These are phyloP conservation scores for Priocnemis perturbator DNA, from an alignment of 2,888 invertebrate species.

Conservation along the genomic window DNA sequence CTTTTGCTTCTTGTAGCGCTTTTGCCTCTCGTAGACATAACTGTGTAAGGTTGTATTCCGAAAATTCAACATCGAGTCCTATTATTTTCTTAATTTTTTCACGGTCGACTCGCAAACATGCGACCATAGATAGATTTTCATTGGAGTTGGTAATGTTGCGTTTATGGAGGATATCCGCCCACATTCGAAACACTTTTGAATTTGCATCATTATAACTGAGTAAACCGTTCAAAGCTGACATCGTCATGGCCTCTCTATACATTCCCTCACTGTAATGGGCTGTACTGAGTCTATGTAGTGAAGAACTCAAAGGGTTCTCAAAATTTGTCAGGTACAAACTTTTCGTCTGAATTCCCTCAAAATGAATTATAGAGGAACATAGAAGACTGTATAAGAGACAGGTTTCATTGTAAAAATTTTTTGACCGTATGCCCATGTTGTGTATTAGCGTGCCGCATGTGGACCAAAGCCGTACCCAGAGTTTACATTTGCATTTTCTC, in stretches of 20 bases:
- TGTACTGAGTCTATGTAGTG: slow-evolving; percentile 55
- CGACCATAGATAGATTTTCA: slow-evolving; percentile 42
- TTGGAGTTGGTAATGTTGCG: slow-evolving; percentile 35
- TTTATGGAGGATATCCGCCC: slow-evolving; percentile 65
- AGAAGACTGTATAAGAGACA: slow-evolving; percentile 51
- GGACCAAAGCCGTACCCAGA: slow-evolving; percentile 60
- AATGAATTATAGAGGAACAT: slow-evolving; percentile 45
- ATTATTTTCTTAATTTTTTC: slow-evolving; percentile 45
- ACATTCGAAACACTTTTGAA: slow-evolving; percentile 64
- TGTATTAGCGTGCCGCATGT: slow-evolving; percentile 55
- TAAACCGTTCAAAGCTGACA: slow-evolving; percentile 60
- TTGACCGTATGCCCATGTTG: slow-evolving; percentile 56
- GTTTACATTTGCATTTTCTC: slow-evolving; percentile 49
- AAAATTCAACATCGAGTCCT: slow-evolving; percentile 53
- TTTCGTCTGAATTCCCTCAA: slow-evolving; percentile 51
- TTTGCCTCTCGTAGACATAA: slow-evolving; percentile 63
- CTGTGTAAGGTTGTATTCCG: slow-evolving; percentile 55
- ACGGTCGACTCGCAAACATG: slow-evolving; percentile 58
- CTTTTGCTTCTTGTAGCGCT: slow-evolving; percentile 50
- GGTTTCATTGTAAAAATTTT: slow-evolving; percentile 52
- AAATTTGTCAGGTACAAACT: slow-evolving; percentile 35
- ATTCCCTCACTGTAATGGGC: slow-evolving; percentile 50
- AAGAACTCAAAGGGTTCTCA: slow-evolving; percentile 42
- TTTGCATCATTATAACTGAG: slow-evolving; percentile 54
- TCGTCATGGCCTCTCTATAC: slow-evolving; percentile 62